Evolutionary conservation across 1,140 invertebrate species (phyloP), one percentile per base, ranked within the genome.

Genomic region (Neuroterus valhalla): DNA sequence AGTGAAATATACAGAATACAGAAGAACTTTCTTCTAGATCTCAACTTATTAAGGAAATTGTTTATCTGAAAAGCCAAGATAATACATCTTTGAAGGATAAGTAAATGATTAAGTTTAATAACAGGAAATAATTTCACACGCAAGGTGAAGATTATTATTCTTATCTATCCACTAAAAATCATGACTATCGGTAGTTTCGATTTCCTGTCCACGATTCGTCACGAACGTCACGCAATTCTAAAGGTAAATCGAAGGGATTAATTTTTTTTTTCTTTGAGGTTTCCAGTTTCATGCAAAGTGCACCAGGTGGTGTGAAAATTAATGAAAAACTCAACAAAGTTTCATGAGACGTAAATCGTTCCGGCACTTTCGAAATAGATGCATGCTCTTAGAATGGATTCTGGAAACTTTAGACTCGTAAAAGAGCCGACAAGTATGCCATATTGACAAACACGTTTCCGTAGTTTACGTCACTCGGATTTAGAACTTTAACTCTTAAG

Each of bases 251-350:
- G n/a, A 48, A 48, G 2, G 31, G 31, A 31, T 38, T n/a, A n/a
- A n/a, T n/a, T 3, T 45, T 45, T 44, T 44, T 14, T 46, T 48
- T 48, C 2, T 17, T 48, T 3, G 3, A 48, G 46, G 2, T 48
- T 52, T 52, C 23, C 23, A 23, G 50, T 52, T 23, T 21, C 50
- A 52, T 52, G 17, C 3, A 52, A 52, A 52, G 19, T 52, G 12
- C 50, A 52, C 11, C 11, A 52, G 50, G 50, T n/a, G 21, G 21
- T 52, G 50, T 52, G 50, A 26, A 52, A 52, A 52, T 19, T 52
- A 52, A 52, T 52, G 50, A 52, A 23, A 52, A 52, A 52, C 50
- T 52, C 50, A 3, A 52, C 21, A 52, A 52, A 52, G 21, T 52
- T 52, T 2, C 50, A 52, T 52, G 17, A 10, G 50, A 52, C 50